Conservation (phyloP, 2,888 invertebrate species). For the Macaria notata region DNA sequence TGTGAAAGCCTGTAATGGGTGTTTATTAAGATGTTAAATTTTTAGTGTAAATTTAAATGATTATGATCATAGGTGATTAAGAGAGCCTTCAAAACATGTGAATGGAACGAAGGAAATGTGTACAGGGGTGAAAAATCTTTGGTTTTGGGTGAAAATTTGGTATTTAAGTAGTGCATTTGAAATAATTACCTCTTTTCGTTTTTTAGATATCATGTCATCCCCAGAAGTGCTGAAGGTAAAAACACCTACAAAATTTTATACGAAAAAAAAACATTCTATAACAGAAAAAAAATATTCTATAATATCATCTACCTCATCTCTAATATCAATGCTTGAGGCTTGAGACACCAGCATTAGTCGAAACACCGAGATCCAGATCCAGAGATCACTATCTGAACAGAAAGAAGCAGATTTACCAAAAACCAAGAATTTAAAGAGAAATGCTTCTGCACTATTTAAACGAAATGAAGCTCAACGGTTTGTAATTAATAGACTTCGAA, state of each 20-base stretch:
- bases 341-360: not conserved
- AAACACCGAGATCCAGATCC: slow-evolving; percentile 12
- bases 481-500: slow-evolving; percentile 1
- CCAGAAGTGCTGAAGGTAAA: slow-evolving; percentile 16
- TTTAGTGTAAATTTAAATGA: too few relatives aligned
- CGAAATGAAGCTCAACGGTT: slow-evolving; percentile 10
- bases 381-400: slow-evolving; percentile 13
- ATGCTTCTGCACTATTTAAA: slow-evolving; percentile 10
- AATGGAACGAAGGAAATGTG: too few relatives aligned
- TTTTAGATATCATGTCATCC: not conserved
- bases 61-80: too few relatives aligned
- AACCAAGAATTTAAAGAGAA: slow-evolving; percentile 11
- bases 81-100: too few relatives aligned
- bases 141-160: too few relatives aligned
- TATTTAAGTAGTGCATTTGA: too few relatives aligned
- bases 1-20: too few relatives aligned
- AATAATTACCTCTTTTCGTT: not conserved
- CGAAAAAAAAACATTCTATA: slow-evolving; percentile 2
- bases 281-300: too few relatives aligned
- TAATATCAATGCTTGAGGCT: not conserved
- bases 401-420: slow-evolving; percentile 9
- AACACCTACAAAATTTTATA: slow-evolving; percentile 17
- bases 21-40: too few relatives aligned
- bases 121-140: too few relatives aligned
- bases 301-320: not conserved